Percentiles rank a stretch among this genome's conserved stretches.
These are phyloP conservation scores for Clamator glandarius DNA, from an alignment of 2,797 vertebrate genomes.

Conservation along the genomic window DNA sequence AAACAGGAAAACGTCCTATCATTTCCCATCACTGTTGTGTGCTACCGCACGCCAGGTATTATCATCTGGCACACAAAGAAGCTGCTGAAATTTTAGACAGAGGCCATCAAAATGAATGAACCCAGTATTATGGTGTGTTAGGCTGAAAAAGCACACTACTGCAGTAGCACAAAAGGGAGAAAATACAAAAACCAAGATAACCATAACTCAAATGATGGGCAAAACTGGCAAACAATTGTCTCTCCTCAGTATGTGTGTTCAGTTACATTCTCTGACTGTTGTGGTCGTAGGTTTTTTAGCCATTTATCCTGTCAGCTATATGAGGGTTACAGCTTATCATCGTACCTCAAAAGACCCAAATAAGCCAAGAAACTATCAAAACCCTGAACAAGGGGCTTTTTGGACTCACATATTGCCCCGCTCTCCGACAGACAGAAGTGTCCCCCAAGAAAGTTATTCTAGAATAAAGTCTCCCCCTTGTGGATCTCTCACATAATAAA, in stretches of 20 bases:
- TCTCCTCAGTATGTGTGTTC: background rate
- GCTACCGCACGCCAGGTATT: background rate
- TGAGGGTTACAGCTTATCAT: background rate
- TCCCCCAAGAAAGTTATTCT: slow-evolving; percentile 53
- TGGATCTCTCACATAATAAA: slow-evolving; percentile 49
- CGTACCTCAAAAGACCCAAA: no score
- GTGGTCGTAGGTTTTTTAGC: background rate
- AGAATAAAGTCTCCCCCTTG: slow-evolving; percentile 51
- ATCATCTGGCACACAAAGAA: background rate
- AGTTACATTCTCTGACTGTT: background rate
- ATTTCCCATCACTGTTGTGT: background rate
- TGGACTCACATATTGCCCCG: background rate
- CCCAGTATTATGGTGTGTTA: background rate
- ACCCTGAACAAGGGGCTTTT: background rate
- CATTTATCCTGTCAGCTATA: background rate
- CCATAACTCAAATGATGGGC: background rate
- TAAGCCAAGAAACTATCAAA: background rate
- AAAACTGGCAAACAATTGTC: background rate
- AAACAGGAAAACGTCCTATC: background rate
- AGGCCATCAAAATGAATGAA: slow-evolving; percentile 30
- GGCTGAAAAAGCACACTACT: slow-evolving; percentile 8
- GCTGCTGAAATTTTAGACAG: slow-evolving; percentile 34
- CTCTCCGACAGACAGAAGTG: background rate
- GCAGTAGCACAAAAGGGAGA: background rate
- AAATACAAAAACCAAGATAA: background rate